phyloP scores from a whole-genome alignment of 1,140 invertebrate genomes.

The Medauroidea extradentata region DNA sequence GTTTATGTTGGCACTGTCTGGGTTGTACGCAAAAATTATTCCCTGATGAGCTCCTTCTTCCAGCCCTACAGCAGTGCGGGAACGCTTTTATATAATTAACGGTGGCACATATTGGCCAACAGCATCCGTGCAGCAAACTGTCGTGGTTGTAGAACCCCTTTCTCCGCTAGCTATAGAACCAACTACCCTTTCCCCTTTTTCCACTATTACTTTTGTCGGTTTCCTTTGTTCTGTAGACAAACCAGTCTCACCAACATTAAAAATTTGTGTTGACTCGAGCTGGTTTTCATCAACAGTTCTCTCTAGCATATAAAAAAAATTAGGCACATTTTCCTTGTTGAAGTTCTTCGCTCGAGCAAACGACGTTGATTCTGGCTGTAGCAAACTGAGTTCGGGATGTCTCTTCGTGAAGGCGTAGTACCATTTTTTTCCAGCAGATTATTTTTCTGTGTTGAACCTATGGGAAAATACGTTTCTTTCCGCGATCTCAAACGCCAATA shows the following conservation, averaged over 20 bases:
- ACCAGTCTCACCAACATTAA: conserved; percentile 39
- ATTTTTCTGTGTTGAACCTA: conserved; percentile 30
- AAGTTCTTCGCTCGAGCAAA: too few species aligned
- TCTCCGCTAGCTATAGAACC: too few species aligned
- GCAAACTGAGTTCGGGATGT: conserved; percentile 35
- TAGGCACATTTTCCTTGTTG: too few species aligned
- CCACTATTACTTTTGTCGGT: conserved; percentile 28
- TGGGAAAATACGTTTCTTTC: conserved; percentile 23
- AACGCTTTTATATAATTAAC: too few species aligned
- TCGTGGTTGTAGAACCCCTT: too few species aligned
- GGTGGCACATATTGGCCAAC: conserved; percentile 28
- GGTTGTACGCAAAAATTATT: too few species aligned
- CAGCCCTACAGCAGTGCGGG: too few species aligned
- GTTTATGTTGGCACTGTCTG: conserved; percentile 3
- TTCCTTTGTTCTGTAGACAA: conserved; percentile 32
- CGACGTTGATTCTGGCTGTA: conserved; percentile 42
- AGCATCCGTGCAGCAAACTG: conserved; percentile 34
- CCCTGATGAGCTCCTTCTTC: too few species aligned
- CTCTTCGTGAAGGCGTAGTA: conserved; percentile 40
- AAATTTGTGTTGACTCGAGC: conserved; percentile 35
- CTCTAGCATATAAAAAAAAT: too few species aligned
- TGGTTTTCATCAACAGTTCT: too few species aligned
- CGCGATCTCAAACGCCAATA: too few species aligned
- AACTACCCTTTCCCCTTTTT: conserved; percentile 35
- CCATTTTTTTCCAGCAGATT: conserved; percentile 41